Evolutionary conservation across 2,113 vertebrate species (phyloP).

Genomic region (Dermatemys mawii): DNA sequence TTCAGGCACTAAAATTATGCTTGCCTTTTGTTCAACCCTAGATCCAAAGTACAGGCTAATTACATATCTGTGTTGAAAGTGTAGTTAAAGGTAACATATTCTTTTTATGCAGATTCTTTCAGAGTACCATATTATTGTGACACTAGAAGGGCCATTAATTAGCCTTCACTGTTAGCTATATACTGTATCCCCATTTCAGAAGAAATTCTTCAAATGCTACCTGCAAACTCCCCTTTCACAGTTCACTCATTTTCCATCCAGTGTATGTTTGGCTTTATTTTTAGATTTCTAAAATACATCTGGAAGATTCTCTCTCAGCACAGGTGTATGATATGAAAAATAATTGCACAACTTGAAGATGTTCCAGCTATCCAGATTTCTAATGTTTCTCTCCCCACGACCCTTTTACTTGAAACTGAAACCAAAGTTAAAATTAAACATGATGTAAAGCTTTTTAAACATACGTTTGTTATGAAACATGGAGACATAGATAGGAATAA

Average conservation of each 20-base stretch:
- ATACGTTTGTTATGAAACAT: neutral
- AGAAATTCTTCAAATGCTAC: neutral
- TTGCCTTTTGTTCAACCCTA: neutral
- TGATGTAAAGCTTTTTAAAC: neutral
- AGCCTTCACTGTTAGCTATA: neutral
- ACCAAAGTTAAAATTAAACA: neutral
- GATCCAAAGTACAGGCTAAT: neutral
- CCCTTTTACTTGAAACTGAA: neutral
- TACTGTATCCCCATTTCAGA: neutral
- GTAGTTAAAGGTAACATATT: neutral
- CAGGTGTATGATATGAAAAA: neutral
- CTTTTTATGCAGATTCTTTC: neutral
- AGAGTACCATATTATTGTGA: neutral
- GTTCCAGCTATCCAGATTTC: slow-evolving; percentile 2
- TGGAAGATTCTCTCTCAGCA: neutral
- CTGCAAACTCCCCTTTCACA: neutral
- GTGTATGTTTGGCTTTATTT: neutral
- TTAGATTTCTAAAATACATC: neutral
- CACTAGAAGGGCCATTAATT: neutral
- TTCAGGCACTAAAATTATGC: neutral
- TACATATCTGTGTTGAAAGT: neutral
- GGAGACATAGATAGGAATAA: neutral
- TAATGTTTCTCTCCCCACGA: neutral
- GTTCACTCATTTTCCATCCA: neutral
- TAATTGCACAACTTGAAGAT: neutral